phyloP scores from a whole-genome alignment of 2,797 vertebrate species.

The Eleutherodactylus coqui region DNA sequence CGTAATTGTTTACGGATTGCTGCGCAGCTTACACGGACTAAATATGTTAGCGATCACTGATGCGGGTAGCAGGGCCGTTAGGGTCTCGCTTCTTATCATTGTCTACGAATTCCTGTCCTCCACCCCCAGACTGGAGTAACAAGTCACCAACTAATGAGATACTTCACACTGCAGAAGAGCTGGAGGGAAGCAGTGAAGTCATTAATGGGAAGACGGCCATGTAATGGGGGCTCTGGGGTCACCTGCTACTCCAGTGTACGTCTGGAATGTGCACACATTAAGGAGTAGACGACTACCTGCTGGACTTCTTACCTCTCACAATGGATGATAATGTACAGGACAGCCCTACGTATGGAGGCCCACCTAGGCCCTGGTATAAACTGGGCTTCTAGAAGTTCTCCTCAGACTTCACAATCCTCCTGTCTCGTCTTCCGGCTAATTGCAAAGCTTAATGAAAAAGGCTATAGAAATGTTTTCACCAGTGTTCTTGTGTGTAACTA shows the following conservation, averaged over 20 bases:
- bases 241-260: not conserved
- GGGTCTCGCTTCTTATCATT: not conserved
- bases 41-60: too few relatives aligned
- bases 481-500: too few relatives aligned
- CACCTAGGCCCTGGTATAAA: not conserved
- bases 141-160: not conserved
- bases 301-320: not conserved
- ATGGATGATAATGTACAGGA: not conserved
- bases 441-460: too few relatives aligned
- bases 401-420: too few relatives aligned
- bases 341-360: not conserved
- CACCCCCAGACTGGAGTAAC: not conserved
- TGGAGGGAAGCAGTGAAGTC: not conserved
- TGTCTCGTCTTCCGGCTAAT: too few relatives aligned
- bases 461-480: too few relatives aligned
- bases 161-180: not conserved
- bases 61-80: too few relatives aligned
- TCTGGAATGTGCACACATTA: conserved; percentile 4
- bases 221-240: conserved; percentile 35
- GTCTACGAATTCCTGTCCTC: not conserved
- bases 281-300: not conserved
- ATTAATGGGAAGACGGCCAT: not conserved
- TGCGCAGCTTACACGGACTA: too few relatives aligned
- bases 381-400: not conserved
- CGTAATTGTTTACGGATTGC: too few relatives aligned